Base-by-base conservation (phyloP, 2,888 invertebrate species). In the Dasypogon diadema region DNA sequence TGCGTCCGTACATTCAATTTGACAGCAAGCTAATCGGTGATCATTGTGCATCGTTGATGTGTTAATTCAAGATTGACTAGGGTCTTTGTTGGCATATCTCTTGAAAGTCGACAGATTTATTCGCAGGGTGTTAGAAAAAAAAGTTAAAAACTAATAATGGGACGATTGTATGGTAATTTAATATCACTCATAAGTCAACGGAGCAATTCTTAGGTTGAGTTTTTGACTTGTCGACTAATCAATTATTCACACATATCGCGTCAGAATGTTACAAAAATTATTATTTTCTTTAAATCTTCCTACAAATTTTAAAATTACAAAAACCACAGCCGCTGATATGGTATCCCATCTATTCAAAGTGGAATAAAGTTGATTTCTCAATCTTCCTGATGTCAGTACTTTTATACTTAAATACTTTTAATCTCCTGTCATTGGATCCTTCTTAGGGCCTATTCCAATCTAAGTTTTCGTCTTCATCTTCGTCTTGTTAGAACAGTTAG, bases 81-180 rank as follows among this genome's bases (percentile, higher is more conserved):
- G 14, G 46, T 12, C 24, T 48, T 24, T 65, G 46, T 46, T 46
- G 37, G 8, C 16, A 26, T 26, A 34, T 48, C 26, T 18, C 48
- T 68, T 48, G 65, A 68, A 68, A 68, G 65, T 68, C 65, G 48
- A 48, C 48, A 48, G 24, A 68, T 68, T 68, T 68, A 68, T 68
- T 14, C n/a, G 26, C 48, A 48, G 65, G 48, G 46, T 26, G 48
- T 21, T 24, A 5, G 65, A 46, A 26, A 68, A 24, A 21, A 48
- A n/a, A n/a, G 48, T 68, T 24, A 48, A 48, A 48, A 68, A 46
- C 48, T n/a, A 22, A 34, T 68, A 68, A 68, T 68, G 30, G 65
- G 48, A 26, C 65, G 48, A 48, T 68, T 68, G 24, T 68, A 48
- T 48, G 65, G 65, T 24, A 24, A 68, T 68, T 48, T 3, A 5